Percentiles rank a stretch among this genome's conserved stretches.
Evolutionary conservation across 1,140 invertebrate species (phyloP).

Genomic region (Papilio dardanus): DNA sequence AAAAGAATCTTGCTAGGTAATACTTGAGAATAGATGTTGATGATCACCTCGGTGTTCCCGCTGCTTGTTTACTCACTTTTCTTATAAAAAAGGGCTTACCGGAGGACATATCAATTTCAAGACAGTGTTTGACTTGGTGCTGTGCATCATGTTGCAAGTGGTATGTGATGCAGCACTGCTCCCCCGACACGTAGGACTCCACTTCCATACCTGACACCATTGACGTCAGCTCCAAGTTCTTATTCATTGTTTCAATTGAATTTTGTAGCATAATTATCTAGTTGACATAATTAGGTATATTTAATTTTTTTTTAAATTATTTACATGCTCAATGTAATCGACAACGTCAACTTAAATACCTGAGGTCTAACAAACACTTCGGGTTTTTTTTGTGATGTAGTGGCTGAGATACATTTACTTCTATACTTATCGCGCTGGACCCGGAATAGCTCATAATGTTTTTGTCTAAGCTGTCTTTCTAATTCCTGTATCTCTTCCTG

Average conservation of each 20-base stretch:
- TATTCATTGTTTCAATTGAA: slow-evolving; percentile 56
- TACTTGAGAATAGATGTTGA: too few relatives aligned
- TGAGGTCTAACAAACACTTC: slow-evolving; percentile 62
- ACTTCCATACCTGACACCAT: slow-evolving; percentile 69
- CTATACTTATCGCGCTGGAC: slow-evolving; percentile 61
- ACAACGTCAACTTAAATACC: slow-evolving; percentile 50
- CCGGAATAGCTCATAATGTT: slow-evolving; percentile 68
- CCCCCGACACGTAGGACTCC: slow-evolving; percentile 62
- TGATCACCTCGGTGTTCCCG: too few relatives aligned
- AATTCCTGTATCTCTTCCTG: slow-evolving; percentile 58
- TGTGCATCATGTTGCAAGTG: slow-evolving; percentile 63
- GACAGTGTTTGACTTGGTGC: slow-evolving; percentile 59
- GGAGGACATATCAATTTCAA: slow-evolving; percentile 62
- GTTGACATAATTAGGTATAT: slow-evolving; percentile 39
- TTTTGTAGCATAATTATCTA: slow-evolving; percentile 65
- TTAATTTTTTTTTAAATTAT: too few relatives aligned
- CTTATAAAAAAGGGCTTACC: too few relatives aligned
- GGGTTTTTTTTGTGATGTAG: slow-evolving; percentile 42
- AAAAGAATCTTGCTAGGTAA: too few relatives aligned
- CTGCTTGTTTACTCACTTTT: too few relatives aligned
- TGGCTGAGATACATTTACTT: slow-evolving; percentile 49
- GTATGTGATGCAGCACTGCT: slow-evolving; percentile 66
- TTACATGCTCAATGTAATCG: too few relatives aligned
- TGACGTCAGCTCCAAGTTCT: slow-evolving; percentile 56
- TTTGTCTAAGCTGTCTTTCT: slow-evolving; percentile 58